Conservation (phyloP, 2,888 invertebrate species). For the Philonicus albiceps region DNA sequence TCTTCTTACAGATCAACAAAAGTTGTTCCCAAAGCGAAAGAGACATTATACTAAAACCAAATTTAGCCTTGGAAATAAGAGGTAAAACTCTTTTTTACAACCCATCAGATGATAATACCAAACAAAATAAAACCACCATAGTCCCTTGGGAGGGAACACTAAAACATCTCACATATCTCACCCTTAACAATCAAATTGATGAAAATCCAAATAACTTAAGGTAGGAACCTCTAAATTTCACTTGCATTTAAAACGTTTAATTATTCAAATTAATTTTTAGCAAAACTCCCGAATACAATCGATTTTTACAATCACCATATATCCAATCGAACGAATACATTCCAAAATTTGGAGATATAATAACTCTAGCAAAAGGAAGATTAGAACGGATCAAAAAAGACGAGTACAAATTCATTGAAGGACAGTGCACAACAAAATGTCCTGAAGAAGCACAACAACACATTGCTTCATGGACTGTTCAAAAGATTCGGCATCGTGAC, state of each 20-base stretch:
- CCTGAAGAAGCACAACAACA: conserved; percentile 58
- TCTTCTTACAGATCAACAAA: background rate
- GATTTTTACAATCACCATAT: conserved; percentile 57
- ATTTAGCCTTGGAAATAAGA: conserved; percentile 54
- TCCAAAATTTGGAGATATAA: conserved; percentile 70
- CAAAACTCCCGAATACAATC: conserved; percentile 56
- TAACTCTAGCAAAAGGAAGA: conserved; percentile 71
- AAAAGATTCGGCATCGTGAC: conserved; percentile 72
- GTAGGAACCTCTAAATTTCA: conserved; percentile 50
- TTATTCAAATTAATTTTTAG: conserved; percentile 45
- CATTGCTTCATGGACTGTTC: conserved; percentile 74
- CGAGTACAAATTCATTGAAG: conserved; percentile 69
- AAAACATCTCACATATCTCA: conserved; percentile 73
- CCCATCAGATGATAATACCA: conserved; percentile 34
- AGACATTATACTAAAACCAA: conserved; percentile 61
- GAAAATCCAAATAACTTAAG: conserved; percentile 55
- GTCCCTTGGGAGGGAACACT: conserved; percentile 73
- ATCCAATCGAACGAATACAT: conserved; percentile 53
- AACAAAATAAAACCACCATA: conserved; percentile 15
- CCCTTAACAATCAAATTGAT: conserved; percentile 63
- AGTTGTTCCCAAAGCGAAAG: conserved; percentile 53
- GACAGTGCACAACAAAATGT: conserved; percentile 49
- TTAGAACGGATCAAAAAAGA: conserved; percentile 65
- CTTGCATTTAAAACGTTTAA: background rate
- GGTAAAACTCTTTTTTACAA: conserved; percentile 60